Percentiles rank a stretch among this genome's conserved stretches.
Conservation (phyloP, 2,113 vertebrate genomes). For the Myanophis thanlyinensis region DNA sequence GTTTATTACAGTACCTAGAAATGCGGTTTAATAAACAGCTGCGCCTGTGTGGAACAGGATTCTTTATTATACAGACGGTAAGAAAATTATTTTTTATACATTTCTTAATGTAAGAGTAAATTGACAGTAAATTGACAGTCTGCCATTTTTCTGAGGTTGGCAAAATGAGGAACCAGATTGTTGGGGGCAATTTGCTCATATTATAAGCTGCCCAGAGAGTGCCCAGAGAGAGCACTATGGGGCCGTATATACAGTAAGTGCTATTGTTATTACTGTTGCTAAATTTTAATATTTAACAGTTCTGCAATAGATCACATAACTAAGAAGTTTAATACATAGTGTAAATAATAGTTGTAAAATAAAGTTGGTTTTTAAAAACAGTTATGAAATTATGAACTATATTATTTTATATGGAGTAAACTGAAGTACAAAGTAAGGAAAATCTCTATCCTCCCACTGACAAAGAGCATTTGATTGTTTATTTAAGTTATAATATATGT, state of each 20-base stretch:
- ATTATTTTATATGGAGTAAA: not conserved
- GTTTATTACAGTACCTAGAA: slow-evolving; percentile 82
- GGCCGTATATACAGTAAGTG: not conserved
- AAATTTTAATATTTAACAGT: not conserved
- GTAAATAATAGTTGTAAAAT: not conserved
- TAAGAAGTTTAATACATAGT: not conserved
- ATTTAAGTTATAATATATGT: not conserved
- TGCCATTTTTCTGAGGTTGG: not conserved
- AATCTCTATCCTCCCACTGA: not conserved
- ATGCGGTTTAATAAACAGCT: slow-evolving; percentile 83
- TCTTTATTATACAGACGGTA: slow-evolving; percentile 88
- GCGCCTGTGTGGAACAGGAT: slow-evolving; percentile 78
- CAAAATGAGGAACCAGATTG: not conserved
- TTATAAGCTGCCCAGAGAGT: not conserved
- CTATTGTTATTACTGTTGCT: not conserved
- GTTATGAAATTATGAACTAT: slow-evolving; percentile 1
- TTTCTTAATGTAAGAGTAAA: not conserved
- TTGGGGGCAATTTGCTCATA: not conserved
- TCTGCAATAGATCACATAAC: not conserved
- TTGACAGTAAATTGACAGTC: not conserved
- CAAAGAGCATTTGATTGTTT: not conserved
- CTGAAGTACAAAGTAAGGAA: not conserved
- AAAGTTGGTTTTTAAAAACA: not conserved
- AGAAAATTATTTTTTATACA: slow-evolving; percentile 54
- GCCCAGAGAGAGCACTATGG: not conserved